Percentiles rank a stretch among this genome's conserved stretches.
Evolutionary conservation across 2,797 vertebrate species (phyloP).

Genomic region (Echiichthys vipera): DNA sequence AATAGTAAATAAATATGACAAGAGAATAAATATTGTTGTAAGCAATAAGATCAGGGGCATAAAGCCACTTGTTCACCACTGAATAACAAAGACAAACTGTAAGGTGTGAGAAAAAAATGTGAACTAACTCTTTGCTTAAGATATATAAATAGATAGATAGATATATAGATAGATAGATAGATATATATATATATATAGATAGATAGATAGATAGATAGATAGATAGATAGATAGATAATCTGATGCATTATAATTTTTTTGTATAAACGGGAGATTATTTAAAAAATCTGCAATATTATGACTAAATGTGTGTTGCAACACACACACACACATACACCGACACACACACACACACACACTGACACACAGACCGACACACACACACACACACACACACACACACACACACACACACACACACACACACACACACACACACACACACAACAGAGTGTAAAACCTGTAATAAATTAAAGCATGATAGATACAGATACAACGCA

Average conservation of each 20-base stretch:
- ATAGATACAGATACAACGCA: background rate
- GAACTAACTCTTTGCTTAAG: background rate
- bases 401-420: no score
- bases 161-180: slow-evolving; percentile 20
- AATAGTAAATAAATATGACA: background rate
- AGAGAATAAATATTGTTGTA: background rate
- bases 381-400: no score
- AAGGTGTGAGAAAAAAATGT: background rate
- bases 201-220: no score
- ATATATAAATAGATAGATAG: no score
- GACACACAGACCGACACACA: no score
- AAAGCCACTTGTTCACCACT: background rate
- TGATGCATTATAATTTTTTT: background rate
- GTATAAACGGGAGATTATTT: background rate
- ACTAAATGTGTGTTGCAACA: background rate
- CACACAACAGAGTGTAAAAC: background rate
- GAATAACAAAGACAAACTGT: background rate
- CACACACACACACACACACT: no score
- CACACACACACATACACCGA: no score
- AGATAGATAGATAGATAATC: slow-evolving; percentile 37
- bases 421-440: no score
- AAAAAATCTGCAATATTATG: background rate
- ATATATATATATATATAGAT: background rate
- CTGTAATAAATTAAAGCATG: background rate
- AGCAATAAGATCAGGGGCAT: slow-evolving; percentile 8